phyloP scores from a whole-genome alignment of 2,113 vertebrate genomes.

The Gopherus flavomarginatus region DNA sequence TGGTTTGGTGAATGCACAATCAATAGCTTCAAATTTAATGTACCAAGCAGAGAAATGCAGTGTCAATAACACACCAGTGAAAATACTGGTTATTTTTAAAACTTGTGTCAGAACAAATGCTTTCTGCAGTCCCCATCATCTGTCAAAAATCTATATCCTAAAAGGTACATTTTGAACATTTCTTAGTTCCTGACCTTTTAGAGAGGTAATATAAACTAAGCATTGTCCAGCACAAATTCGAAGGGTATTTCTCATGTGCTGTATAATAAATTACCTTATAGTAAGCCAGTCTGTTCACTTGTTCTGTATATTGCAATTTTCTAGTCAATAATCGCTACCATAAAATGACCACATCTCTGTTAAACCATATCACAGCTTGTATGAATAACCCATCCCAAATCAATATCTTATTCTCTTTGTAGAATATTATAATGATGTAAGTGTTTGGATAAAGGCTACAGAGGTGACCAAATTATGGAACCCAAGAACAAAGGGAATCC shows the following conservation, averaged over 20 bases:
- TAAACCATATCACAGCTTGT: background rate
- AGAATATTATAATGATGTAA: background rate
- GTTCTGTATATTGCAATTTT: background rate
- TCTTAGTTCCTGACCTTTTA: background rate
- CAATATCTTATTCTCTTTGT: background rate
- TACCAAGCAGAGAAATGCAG: slow-evolving; percentile 52
- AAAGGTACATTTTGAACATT: background rate
- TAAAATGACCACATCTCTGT: background rate
- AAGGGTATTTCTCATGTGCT: background rate
- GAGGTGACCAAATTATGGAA: background rate
- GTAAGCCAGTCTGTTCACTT: background rate
- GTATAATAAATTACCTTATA: rapidly evolving
- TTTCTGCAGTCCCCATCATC: background rate
- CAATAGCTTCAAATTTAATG: slow-evolving; percentile 61
- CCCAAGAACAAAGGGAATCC: background rate
- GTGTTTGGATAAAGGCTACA: background rate
- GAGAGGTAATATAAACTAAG: background rate
- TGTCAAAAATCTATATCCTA: background rate
- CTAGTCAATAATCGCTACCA: background rate
- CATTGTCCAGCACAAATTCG: background rate
- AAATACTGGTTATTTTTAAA: background rate
- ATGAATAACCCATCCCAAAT: background rate
- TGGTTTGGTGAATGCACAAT: slow-evolving; percentile 50
- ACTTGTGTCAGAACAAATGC: background rate
- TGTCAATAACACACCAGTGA: background rate